Percentiles rank a stretch among this genome's conserved stretches.
Conservation (phyloP, 2,888 invertebrate species). For the Pecten maximus region DNA sequence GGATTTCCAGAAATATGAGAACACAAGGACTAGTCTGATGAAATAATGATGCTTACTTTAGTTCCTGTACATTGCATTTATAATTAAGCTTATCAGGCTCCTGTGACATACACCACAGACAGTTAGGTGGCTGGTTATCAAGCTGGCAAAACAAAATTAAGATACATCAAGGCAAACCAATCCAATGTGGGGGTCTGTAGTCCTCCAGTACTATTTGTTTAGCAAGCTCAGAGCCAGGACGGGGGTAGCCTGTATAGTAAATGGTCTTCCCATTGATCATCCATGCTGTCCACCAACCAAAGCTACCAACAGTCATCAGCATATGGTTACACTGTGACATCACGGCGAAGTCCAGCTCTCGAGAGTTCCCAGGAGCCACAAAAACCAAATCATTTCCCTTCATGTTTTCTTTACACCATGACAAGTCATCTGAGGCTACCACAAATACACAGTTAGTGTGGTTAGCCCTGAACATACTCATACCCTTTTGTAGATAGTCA, state of each 20-base stretch:
- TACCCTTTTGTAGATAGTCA: slow-evolving; percentile 49
- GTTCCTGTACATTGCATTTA: too few relatives aligned
- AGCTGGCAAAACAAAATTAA: not conserved
- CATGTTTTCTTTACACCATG: slow-evolving; percentile 55
- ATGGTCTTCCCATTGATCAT: slow-evolving; percentile 65
- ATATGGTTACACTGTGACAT: slow-evolving; percentile 79
- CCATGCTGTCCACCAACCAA: slow-evolving; percentile 74
- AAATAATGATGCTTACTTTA: too few relatives aligned
- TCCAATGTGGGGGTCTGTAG: slow-evolving; percentile 55
- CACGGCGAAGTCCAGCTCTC: slow-evolving; percentile 59
- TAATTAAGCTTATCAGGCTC: too few relatives aligned
- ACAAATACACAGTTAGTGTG: slow-evolving; percentile 52
- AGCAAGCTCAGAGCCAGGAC: slow-evolving; percentile 47
- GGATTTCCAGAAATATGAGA: too few relatives aligned
- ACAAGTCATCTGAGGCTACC: slow-evolving; percentile 56
- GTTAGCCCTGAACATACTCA: slow-evolving; percentile 49
- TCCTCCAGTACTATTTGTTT: slow-evolving; percentile 45
- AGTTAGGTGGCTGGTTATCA: not conserved
- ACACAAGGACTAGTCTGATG: too few relatives aligned
- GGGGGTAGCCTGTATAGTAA: slow-evolving; percentile 54
- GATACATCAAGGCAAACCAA: slow-evolving; percentile 39
- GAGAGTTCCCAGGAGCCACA: slow-evolving; percentile 42
- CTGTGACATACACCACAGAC: not conserved
- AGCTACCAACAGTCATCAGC: slow-evolving; percentile 77
- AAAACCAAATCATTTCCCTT: slow-evolving; percentile 41